Conservation (phyloP, 2,113 vertebrate species). For the Paedocypris sp. region DNA sequence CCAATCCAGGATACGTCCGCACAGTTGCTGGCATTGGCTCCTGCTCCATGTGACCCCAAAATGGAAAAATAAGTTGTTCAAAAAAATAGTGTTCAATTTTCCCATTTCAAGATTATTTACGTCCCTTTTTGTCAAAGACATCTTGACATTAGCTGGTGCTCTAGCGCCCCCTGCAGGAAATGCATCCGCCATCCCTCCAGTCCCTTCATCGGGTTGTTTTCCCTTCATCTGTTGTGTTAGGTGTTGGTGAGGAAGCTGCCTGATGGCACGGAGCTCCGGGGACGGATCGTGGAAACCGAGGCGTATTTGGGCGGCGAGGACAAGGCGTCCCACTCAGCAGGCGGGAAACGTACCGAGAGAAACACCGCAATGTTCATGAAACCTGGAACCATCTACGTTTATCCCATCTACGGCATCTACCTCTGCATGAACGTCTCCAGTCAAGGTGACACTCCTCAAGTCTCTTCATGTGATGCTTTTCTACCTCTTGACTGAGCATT, state of each 20-base stretch:
- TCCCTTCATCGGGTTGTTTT: background rate
- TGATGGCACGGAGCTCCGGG: slow-evolving; percentile 75
- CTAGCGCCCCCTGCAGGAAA: slow-evolving; percentile 24
- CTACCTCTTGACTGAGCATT: too few species aligned
- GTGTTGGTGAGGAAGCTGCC: slow-evolving; percentile 71
- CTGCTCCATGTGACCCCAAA: too few species aligned
- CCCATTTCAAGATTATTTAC: too few species aligned
- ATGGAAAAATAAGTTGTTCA: too few species aligned
- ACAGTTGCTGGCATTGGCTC: too few species aligned
- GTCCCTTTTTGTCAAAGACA: too few species aligned
- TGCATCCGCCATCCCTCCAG: background rate
- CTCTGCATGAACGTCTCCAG: slow-evolving; percentile 93
- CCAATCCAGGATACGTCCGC: too few species aligned
- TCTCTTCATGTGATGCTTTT: background rate
- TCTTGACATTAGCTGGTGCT: too few species aligned
- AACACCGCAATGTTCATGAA: slow-evolving; percentile 93
- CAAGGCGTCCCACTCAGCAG: slow-evolving; percentile 83
- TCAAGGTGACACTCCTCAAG: slow-evolving; percentile 62
- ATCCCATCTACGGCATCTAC: slow-evolving; percentile 85
- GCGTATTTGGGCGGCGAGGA: slow-evolving; percentile 90
- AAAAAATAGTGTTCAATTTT: too few species aligned
- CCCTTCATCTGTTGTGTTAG: slow-evolving; percentile 55
- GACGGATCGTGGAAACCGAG: slow-evolving; percentile 87
- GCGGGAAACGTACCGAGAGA: slow-evolving; percentile 78
- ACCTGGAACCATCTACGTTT: slow-evolving; percentile 89